phyloP scores from a whole-genome alignment of 1,140 invertebrate species.

The Sycophila sp. region DNA sequence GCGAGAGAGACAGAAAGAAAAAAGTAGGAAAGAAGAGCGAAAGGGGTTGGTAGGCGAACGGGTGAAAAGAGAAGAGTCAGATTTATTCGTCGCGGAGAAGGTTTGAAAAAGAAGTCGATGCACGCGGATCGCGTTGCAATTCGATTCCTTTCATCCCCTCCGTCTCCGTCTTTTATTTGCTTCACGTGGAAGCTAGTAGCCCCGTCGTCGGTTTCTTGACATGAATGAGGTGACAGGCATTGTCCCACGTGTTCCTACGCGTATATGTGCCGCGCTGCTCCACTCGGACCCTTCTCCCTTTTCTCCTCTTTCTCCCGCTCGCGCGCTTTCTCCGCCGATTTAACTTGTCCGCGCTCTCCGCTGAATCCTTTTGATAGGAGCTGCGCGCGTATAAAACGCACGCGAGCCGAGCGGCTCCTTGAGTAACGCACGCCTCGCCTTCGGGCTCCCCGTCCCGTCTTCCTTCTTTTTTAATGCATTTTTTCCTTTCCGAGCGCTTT shows the following conservation, averaged over 20 bases:
- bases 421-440: too few relatives aligned
- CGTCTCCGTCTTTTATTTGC: background rate
- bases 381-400: slow-evolving; percentile 34
- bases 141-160: slow-evolving; percentile 49
- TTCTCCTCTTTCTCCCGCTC: slow-evolving; percentile 10
- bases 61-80: slow-evolving; percentile 15
- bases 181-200: slow-evolving; percentile 52
- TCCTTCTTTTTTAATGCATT: too few relatives aligned
- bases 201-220: slow-evolving; percentile 54
- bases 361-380: background rate
- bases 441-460: too few relatives aligned
- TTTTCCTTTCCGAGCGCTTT: too few relatives aligned
- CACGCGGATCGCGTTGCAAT: slow-evolving; percentile 57
- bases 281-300: slow-evolving; percentile 49
- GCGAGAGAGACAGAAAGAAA: too few relatives aligned
- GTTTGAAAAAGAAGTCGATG: slow-evolving; percentile 52
- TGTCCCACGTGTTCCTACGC: slow-evolving; percentile 57
- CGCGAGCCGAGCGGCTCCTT: slow-evolving; percentile 33
- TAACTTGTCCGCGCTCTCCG: slow-evolving; percentile 43
- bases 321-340: slow-evolving; percentile 47
- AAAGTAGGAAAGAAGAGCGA: too few relatives aligned
- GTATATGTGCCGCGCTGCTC: too few relatives aligned
- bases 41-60: background rate
- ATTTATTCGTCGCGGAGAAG: slow-evolving; percentile 17
- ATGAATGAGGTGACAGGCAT: slow-evolving; percentile 63